Evolutionary conservation across 2,888 invertebrate genomes (phyloP), one percentile per base, ranked within the genome.

Genomic region (Coenonympha arcania): DNA sequence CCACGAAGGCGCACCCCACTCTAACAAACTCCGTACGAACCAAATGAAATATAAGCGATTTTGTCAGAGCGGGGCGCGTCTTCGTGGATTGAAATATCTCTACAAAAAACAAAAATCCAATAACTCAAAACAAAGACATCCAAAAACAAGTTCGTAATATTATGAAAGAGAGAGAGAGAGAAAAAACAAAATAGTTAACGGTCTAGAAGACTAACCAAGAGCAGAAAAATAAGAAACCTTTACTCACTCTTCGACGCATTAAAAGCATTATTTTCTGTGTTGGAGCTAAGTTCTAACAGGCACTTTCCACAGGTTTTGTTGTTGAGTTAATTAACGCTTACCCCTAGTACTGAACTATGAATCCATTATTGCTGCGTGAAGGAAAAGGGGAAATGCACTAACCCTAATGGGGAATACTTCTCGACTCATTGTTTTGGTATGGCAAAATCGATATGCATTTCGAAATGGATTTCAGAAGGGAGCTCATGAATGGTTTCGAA

Each of bases 251-350:
- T 13, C 24, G 24, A 37, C 9, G 31, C 16, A 31, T 51, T n/a
- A 42, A 51, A 43, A 51, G 51, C 51, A 22, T 51, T n/a, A n/a
- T n/a, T n/a, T 51, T 18, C 19, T 39, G 20, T 47, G 47, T 51
- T 36, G 22, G 34, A 13, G 30, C 9, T 16, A 33, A 33, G 15
- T 9, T 1, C 2, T 30, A 11, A 4, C 8, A 33, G 16, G 15
- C 15, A 9, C 15, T 33, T 33, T 9, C 16, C 16, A 3, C 31
- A 16, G 15, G 16, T 15, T n/a, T n/a, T 16, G 31, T 33, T 15
- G 31, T 6, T 47, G 30, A 47, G 9, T 51, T 48, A 47, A n/a
- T 39, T 40, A 40, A 15, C 24, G 9, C 15, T 43, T 37, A 19
- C 50, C 39, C 45, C 9, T 4, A 13, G 8, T 30, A 24, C 18